Percentiles rank a stretch among this genome's conserved stretches.
Evolutionary conservation across 1,140 invertebrate species (phyloP).

Genomic region (Polypedilum pembai): DNA sequence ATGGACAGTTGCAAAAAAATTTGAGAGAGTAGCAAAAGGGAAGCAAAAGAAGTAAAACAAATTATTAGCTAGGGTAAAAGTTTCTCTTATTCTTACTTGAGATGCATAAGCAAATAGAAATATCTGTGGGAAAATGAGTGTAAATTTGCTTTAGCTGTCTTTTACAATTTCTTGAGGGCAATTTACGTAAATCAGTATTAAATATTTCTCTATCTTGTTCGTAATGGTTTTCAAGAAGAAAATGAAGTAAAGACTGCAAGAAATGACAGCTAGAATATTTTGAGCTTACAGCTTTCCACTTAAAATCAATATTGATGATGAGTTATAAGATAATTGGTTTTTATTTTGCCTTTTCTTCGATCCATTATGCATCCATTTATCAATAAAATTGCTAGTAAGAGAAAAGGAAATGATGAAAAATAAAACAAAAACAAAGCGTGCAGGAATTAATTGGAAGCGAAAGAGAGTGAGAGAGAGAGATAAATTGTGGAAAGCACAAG

Average conservation of each 20-base stretch:
- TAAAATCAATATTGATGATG: background rate
- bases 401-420: background rate
- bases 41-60: background rate
- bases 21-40: background rate
- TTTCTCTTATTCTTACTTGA: background rate
- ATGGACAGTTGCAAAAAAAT: background rate
- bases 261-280: background rate
- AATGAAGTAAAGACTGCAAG: background rate
- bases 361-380: background rate
- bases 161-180: slow-evolving; percentile 2
- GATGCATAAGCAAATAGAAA: background rate
- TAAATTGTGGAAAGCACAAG: slow-evolving; percentile 2
- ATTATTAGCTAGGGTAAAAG: background rate
- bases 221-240: background rate
- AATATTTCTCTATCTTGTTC: background rate
- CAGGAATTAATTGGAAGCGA: too few relatives aligned
- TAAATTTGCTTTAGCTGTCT: background rate
- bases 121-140: background rate
- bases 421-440: background rate
- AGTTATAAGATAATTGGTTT: background rate
- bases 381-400: too few relatives aligned
- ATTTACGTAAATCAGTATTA: background rate
- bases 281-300: background rate
- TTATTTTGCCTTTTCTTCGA: background rate
- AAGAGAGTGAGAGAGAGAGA: background rate